Base-by-base conservation (phyloP, 2,113 vertebrate genomes). In the Gallinago paraguaiae region DNA sequence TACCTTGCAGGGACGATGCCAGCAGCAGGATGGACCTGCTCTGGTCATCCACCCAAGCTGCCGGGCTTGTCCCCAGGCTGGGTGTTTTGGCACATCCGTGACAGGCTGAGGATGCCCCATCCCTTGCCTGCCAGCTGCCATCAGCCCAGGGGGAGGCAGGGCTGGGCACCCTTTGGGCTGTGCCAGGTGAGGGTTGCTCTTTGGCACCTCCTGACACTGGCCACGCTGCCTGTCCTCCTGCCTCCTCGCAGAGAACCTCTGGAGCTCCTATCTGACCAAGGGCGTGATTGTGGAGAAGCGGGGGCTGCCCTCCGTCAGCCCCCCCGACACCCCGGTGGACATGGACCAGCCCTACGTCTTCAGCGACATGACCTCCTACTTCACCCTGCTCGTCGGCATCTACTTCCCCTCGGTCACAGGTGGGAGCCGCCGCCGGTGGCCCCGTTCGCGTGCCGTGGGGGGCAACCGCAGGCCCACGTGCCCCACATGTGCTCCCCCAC, bases 371-470 rank as follows among this genome's bases (percentile, higher is more conserved):
- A 98, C 99, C 88, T 99, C 98, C 74, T 99, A 99, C 97, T 99
- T 99, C 93, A 99, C 99, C 2, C 97, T 99, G 94, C 97, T 99
- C 64, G 99, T 99, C 5, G 99, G 99, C 96, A 99, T 99, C 98
- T 99, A 99, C 98, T 99, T 99, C 96, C 99, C 99, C 17, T 99
- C 99, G 0, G 99, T 99, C 87, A 99, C 99, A 98, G 99, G 99
- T 99, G 86, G 98, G 94, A 24, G 77, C 7, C 2, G 3, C 39
- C 1, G 7, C 41, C 6, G 8, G 51, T 28, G 51, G 81, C 30
- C 39, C 4, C 5, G 20, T 60, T 70, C 5, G 8, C 2, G 10
- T 17, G 81, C 48, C 1, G 8, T 7, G 17, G 45, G 11, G 35
- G 76, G 31, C 61, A 13, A 33, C 3, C 15, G 12, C 23, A 8